Evolutionary conservation across 2,113 vertebrate species (phyloP).

Genomic region (Campylomormyrus tamandua): DNA sequence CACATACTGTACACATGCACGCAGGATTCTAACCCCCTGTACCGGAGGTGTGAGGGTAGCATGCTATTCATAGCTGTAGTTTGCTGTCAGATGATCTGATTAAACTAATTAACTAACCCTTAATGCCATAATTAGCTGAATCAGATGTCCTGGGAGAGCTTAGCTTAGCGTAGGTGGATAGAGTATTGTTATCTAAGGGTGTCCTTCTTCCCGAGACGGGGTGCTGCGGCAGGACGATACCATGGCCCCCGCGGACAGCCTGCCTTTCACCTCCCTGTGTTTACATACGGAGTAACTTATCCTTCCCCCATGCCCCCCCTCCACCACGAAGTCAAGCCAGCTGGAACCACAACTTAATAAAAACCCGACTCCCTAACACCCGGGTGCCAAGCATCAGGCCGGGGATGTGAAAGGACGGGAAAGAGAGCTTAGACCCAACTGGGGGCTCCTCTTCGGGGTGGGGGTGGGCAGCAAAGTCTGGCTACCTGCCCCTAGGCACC

Average conservation of each 20-base stretch:
- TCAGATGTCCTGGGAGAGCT: not conserved
- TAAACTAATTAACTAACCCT: not conserved
- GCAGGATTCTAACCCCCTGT: not conserved
- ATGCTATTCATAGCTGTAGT: not conserved
- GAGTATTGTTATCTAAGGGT: not conserved
- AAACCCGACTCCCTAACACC: slow-evolving; percentile 52
- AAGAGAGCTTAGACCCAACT: not conserved
- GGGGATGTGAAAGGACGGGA: not conserved
- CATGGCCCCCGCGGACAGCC: slow-evolving; percentile 63
- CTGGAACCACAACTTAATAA: slow-evolving; percentile 67
- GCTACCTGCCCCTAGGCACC: not conserved
- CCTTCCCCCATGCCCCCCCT: slow-evolving; percentile 46
- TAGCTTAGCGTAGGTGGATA: not conserved
- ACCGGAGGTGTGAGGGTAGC: not conserved
- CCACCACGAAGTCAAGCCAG: slow-evolving; percentile 59
- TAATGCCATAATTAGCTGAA: not conserved
- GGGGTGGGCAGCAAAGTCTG: not conserved
- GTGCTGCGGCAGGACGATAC: slow-evolving; percentile 46
- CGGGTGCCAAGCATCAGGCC: slow-evolving; percentile 57
- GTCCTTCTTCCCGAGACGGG: not conserved
- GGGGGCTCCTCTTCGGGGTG: not conserved
- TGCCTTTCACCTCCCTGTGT: slow-evolving; percentile 74
- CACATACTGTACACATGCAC: not conserved
- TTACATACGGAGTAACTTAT: slow-evolving; percentile 79
- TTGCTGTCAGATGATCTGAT: not conserved